Conservation (phyloP, 2,797 vertebrate species). For the Darevskia mixta region DNA sequence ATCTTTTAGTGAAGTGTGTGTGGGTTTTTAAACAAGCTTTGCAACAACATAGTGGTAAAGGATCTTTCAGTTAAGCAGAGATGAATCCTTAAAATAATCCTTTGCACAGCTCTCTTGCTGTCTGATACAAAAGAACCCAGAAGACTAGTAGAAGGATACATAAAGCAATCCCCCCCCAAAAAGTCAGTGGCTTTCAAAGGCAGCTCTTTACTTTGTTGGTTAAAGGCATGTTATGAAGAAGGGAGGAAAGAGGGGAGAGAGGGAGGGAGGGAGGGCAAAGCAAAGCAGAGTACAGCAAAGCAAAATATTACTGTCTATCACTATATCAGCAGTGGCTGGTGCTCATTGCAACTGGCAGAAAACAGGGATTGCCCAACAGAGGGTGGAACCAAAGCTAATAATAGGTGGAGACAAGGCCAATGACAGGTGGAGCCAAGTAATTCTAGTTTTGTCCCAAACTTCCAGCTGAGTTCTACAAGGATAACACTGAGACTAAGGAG, state of each 20-base stretch:
- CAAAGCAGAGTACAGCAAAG: background rate
- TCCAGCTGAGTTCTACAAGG: no score
- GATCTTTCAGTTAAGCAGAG: conserved; percentile 11
- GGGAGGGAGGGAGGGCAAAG: background rate
- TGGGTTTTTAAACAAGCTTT: background rate
- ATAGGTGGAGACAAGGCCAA: no score
- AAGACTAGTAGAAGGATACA: conserved; percentile 15
- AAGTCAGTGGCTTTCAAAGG: conserved; percentile 32
- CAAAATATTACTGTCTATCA: conserved; percentile 15
- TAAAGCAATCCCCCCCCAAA: background rate
- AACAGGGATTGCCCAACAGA: no score
- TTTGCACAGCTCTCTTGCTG: conserved; percentile 27
- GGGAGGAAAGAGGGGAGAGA: background rate
- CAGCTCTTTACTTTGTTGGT: conserved; percentile 11
- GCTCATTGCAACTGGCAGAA: no score
- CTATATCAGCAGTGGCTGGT: background rate
- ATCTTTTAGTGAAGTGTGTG: conserved; percentile 23
- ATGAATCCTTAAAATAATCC: conserved; percentile 1
- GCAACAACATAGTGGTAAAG: background rate
- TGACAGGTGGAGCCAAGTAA: no score
- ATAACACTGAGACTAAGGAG: no score
- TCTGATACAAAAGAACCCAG: conserved; percentile 26
- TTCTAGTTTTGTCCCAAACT: no score
- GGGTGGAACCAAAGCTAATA: no score
- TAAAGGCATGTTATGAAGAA: background rate